Base-by-base conservation (phyloP, 1,140 invertebrate genomes). In the Hylyphantes graminicola region DNA sequence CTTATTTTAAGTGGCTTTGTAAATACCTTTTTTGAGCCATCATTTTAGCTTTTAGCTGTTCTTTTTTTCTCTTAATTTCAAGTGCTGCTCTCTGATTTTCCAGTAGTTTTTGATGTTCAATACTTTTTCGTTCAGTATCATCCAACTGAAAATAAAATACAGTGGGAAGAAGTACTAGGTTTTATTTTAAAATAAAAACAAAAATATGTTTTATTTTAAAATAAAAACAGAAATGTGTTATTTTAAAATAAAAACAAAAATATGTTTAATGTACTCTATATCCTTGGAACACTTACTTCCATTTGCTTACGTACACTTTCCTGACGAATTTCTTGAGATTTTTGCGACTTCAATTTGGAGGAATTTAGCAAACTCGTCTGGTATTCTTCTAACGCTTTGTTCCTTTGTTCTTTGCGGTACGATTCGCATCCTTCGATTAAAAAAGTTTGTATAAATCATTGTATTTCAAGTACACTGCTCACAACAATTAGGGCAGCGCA, bases 221-320 rank as follows among this genome's bases (percentile, higher is more conserved):
- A 35, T 35, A 2, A 35, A 35, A 35, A 35, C 35, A 35, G n/a
- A n/a, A n/a, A 35, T 5, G 35, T 35, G 1, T 35, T 35, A 35
- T 35, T 35, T 35, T 2, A 35, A 35, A 35, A 35, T 35, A 2
- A 35, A 35, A 35, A 35, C 35, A 35, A 35, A 35, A 35, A 35
- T 35, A 35, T 35, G 5, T 5, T 35, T 35, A 35, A 35, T 35
- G 35, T 2, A 35, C n/a, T n/a, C n/a, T n/a, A 35, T 35, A 35
- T 35, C 35, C 2, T 35, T 35, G 5, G 5, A 15, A 54, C 54
- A 10, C 70, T 64, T 50, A 83, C 80, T 19, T 74, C 51, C 72
- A 83, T 83, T 65, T 83, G 59, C 15, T 75, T 83, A 12, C 72
- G 80, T 6, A 83, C 57, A 53, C 70, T 83, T 55, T 53, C 68